phyloP scores from a whole-genome alignment of 2,797 vertebrate species.

The Fistularia commersonii region DNA sequence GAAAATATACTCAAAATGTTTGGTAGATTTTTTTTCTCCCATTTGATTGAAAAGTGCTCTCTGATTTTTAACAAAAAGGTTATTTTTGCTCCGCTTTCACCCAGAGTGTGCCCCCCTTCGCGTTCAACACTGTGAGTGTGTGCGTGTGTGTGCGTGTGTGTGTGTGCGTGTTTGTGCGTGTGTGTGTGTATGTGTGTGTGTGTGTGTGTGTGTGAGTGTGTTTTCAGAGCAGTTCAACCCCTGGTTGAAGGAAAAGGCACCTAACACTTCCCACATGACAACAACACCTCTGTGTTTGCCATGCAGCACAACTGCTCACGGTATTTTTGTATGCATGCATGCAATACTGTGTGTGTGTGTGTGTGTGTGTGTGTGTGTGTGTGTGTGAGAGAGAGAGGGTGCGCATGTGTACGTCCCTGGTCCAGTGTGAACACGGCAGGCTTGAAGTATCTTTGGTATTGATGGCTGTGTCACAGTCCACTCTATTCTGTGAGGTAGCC shows the following conservation, averaged over 20 bases:
- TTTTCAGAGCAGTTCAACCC: conserved; percentile 81
- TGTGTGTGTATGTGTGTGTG: conserved; percentile 8
- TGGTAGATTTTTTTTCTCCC: conserved; percentile 5
- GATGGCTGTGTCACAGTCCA: conserved; percentile 86
- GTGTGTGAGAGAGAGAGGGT: conserved; percentile 20
- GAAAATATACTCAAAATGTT: neutral
- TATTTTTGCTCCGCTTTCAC: conserved; percentile 23
- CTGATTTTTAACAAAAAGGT: conserved; percentile 32
- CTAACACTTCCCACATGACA: conserved; percentile 80
- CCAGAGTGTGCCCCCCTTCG: conserved; percentile 42
- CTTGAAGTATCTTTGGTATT: conserved; percentile 95
- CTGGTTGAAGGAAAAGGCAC: conserved; percentile 96
- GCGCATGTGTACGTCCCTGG: conserved; percentile 31
- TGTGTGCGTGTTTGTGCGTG: conserved; percentile 3
- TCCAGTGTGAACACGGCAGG: conserved; percentile 79
- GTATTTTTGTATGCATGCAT: conserved; percentile 22
- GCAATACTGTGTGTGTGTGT: conserved; percentile 24
- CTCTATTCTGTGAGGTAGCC: conserved; percentile 91
- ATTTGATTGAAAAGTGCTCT: conserved; percentile 44
- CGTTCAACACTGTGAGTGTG: conserved; percentile 12
- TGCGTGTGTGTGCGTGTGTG: conserved; percentile 5
- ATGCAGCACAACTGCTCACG: conserved; percentile 67
- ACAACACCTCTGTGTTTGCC: conserved; percentile 62
- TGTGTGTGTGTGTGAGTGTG: conserved; percentile 22
- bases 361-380: conserved; percentile 21